These are phyloP conservation scores for Pachydiplax longipennis DNA, from an alignment of 2,888 invertebrate species.

Conservation along the genomic window DNA sequence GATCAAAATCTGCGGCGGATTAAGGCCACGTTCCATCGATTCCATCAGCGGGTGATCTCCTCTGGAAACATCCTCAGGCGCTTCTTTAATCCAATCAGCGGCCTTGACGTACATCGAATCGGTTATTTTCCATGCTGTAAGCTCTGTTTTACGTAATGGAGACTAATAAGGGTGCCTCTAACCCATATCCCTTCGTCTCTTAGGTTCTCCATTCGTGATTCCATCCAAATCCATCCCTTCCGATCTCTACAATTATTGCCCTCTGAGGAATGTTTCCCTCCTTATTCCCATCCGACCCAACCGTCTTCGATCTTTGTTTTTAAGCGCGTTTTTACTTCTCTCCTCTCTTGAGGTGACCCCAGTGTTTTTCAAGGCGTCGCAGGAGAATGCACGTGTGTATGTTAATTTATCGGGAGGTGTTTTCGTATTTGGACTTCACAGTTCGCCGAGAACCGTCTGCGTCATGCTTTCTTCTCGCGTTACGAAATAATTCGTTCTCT, in stretches of 20 bases:
- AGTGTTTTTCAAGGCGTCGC: background rate
- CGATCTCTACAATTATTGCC: background rate
- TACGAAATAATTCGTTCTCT: background rate
- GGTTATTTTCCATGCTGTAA: background rate
- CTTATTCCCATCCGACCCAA: background rate
- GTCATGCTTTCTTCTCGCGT: background rate
- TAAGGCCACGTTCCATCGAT: background rate
- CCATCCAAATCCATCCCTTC: background rate
- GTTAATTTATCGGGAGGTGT: background rate
- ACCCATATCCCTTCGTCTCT: background rate
- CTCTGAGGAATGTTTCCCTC: background rate
- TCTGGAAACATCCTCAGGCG: background rate
- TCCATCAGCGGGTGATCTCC: background rate
- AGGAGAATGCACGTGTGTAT: background rate
- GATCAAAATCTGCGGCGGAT: background rate
- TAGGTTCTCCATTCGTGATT: background rate
- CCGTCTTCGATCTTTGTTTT: background rate
- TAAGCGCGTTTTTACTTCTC: background rate
- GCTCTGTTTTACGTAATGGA: background rate
- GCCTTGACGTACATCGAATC: background rate
- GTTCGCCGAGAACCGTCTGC: background rate
- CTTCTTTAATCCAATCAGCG: background rate
- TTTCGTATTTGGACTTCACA: background rate
- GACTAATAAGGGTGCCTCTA: background rate
- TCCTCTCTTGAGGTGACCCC: background rate